Conservation (phyloP, 2,888 invertebrate species). For the Drosophila sordidula region DNA sequence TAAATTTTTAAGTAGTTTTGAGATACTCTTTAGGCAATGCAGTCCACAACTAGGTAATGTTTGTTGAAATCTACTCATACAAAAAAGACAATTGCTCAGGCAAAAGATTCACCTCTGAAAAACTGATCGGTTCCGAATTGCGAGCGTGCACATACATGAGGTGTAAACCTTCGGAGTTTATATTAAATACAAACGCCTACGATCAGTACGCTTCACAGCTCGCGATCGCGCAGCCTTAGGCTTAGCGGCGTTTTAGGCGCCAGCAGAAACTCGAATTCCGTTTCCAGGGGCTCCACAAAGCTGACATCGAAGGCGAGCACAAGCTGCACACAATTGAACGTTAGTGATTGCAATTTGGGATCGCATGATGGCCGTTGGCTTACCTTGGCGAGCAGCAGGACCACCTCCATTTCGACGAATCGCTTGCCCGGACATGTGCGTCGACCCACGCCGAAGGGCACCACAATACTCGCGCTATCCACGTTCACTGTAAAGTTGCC, state of each 20-base stretch:
- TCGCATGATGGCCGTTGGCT: conserved; percentile 16
- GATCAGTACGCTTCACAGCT: conserved; percentile 43
- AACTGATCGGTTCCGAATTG: conserved; percentile 1
- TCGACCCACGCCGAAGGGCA: conserved; percentile 92
- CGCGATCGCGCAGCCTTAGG: conserved; percentile 88
- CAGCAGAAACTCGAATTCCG: conserved; percentile 93
- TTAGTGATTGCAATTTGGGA: background rate
- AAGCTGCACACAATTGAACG: conserved; percentile 85
- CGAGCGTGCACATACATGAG: conserved; percentile 13
- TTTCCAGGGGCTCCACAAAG: conserved; percentile 89
- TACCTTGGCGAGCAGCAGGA: conserved; percentile 91
- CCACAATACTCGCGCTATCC: conserved; percentile 88
- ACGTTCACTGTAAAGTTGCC: conserved; percentile 84
- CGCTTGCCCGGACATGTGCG: conserved; percentile 94
- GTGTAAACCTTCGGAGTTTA: conserved; percentile 19
- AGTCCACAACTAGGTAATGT: too few species aligned
- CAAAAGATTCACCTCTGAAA: conserved; percentile 1
- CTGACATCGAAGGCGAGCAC: conserved; percentile 90
- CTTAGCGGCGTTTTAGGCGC: conserved; percentile 91
- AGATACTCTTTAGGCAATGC: too few species aligned
- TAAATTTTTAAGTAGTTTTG: too few species aligned
- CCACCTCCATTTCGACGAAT: conserved; percentile 92
- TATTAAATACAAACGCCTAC: conserved; percentile 36
- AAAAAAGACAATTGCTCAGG: too few species aligned
- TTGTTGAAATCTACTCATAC: too few species aligned